Conservation (phyloP, 2,113 vertebrate genomes). For the Sitta europaea region DNA sequence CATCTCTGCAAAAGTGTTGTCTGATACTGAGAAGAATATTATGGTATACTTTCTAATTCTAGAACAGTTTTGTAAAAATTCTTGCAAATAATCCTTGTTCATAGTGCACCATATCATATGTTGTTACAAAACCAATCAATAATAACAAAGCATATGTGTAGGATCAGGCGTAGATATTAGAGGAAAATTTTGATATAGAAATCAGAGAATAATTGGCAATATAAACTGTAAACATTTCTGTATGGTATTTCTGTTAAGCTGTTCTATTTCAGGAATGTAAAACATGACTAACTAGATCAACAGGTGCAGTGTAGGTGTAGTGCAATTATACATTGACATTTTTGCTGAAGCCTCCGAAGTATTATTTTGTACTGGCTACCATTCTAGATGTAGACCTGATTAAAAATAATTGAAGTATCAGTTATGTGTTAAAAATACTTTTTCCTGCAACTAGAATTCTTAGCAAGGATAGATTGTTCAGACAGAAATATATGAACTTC, state of each 20-base stretch:
- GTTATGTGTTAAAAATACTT: background rate
- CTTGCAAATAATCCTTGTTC: background rate
- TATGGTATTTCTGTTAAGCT: background rate
- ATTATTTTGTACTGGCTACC: background rate
- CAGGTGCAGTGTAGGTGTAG: constrained; percentile 52
- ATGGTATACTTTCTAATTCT: background rate
- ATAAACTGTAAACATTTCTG: constrained; percentile 16
- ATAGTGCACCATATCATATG: background rate
- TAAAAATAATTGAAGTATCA: constrained; percentile 21
- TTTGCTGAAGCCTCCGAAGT: constrained; percentile 8
- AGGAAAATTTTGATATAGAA: background rate
- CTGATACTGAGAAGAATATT: background rate
- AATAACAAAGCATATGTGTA: background rate
- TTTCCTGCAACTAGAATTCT: background rate
- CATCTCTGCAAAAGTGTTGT: background rate
- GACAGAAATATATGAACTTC: background rate
- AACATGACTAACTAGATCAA: constrained; percentile 48
- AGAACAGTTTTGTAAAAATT: background rate
- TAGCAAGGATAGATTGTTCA: background rate
- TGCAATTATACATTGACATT: constrained; percentile 48
- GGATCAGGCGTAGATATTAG: background rate
- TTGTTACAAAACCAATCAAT: background rate
- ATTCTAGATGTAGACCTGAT: background rate
- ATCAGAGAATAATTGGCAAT: constrained; percentile 36
- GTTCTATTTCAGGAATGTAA: background rate